Base-by-base conservation (phyloP, 2,113 vertebrate genomes). In the Scytalopus superciliaris region DNA sequence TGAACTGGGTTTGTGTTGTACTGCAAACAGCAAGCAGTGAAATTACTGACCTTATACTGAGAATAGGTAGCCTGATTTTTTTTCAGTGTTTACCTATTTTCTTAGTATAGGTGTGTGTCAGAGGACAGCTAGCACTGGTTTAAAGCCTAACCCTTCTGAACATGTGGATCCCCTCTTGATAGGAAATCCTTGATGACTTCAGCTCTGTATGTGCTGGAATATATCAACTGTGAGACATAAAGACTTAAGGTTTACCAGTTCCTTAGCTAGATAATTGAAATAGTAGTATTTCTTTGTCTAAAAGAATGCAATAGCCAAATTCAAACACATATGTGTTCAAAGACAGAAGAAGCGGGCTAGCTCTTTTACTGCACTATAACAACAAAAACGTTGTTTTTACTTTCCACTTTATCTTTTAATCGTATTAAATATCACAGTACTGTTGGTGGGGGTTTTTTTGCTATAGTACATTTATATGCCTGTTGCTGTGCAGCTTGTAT, bases 361-460 rank as follows among this genome's bases (percentile, higher is more conserved):
- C 16, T 35, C 30, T 90, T 86, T 70, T 19, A 57, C 59, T 93
- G 42, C 24, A 28, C 27, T 70, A 0, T 30, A 78, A 90, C 39
- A 90, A 60, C 44, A 90, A 91, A 83, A 74, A 1, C 28, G 9
- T 27, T 80, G 49, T 25, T n/a, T 79, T 87, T 45, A 59, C 84
- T 92, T 93, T 93, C 35, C 35, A 40, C 68, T 92, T 84, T 39
- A 67, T 80, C 64, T 92, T 90, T 92, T 90, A 89, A 50, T 86
- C 39, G 25, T 59, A 77, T 50, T 84, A 74, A 90, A n/a, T 81
- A 77, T 63, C 42, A 63, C 11, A 15, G 47, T 63, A 9, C 16
- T 40, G 7, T 63, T 84, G 63, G 6, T 47, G 47, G 5, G 31
- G 0, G n/a, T 1, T 55, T 69, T 87, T 90, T 86, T 8, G 6